A percentile compares a stretch with the other conserved stretches of the same genome.
phyloP scores from a whole-genome alignment of 1,140 invertebrate genomes.

The Leptestheria dahalacensis region DNA sequence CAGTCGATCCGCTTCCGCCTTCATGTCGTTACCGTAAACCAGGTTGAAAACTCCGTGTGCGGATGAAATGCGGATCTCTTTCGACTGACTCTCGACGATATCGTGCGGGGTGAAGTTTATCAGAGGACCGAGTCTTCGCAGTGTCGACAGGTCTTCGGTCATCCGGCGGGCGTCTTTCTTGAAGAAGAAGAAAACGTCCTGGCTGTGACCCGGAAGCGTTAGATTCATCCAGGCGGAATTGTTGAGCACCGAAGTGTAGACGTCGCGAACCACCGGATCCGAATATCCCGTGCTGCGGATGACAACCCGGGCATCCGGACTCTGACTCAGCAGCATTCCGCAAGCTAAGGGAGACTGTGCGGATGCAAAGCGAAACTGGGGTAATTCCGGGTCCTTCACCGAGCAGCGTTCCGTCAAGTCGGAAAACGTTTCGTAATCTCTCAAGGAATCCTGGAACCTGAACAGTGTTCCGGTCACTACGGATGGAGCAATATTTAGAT shows the following conservation, averaged over 20 bases:
- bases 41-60: constrained; percentile 28
- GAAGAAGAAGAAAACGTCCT: constrained; percentile 89
- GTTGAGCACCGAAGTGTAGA: constrained; percentile 87
- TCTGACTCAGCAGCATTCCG: constrained; percentile 71
- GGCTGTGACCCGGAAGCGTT: constrained; percentile 68
- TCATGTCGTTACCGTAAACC: constrained; percentile 69
- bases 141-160: constrained; percentile 67
- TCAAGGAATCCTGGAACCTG: background rate
- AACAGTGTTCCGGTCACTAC: background rate
- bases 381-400: background rate
- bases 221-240: constrained; percentile 73
- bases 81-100: constrained; percentile 34
- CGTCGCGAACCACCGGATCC: constrained; percentile 69
- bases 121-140: constrained; percentile 73
- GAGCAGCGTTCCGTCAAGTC: background rate
- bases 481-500: background rate
- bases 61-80: constrained; percentile 14
- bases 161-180: constrained; percentile 61
- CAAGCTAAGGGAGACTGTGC: constrained; percentile 78
- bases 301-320: constrained; percentile 57
- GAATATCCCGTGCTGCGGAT: constrained; percentile 29
- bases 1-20: constrained; percentile 71
- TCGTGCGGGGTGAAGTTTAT: constrained; percentile 89
- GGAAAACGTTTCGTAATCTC: background rate
- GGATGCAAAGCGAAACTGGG: constrained; percentile 31